Conservation (phyloP, 2,113 vertebrate genomes). For the Sardina pilchardus region DNA sequence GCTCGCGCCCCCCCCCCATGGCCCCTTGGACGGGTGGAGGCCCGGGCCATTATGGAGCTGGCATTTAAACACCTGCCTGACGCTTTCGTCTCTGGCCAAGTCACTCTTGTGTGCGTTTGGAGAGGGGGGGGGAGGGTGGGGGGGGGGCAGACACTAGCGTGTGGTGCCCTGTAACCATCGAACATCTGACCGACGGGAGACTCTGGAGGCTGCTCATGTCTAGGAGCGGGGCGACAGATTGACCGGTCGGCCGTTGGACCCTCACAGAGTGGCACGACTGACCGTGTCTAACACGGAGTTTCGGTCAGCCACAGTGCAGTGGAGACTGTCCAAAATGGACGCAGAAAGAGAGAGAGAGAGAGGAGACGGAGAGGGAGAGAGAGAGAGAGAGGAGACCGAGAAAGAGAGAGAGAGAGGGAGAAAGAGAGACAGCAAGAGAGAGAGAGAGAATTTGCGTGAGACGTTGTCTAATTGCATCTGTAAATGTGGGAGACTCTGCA, state of each 20-base stretch:
- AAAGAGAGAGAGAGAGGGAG: not conserved
- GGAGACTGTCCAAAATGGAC: not conserved
- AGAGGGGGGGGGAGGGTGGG: no score
- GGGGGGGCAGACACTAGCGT: not conserved
- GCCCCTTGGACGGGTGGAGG: not conserved
- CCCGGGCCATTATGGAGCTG: not conserved
- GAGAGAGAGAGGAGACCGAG: no score
- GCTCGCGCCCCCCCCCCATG: not conserved
- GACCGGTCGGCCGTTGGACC: not conserved
- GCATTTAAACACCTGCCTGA: not conserved
- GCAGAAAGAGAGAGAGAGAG: not conserved
- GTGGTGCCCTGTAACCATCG: not conserved
- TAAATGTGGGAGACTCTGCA: not conserved
- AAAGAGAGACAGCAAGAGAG: no score
- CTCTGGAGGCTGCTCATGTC: conserved; percentile 1
- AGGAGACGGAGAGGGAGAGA: not conserved
- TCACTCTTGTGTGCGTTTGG: not conserved
- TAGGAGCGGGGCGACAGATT: not conserved
- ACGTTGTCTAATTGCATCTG: not conserved
- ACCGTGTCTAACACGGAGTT: not conserved
- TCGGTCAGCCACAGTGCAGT: not conserved
- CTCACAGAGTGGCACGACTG: not conserved
- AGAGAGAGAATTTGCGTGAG: not conserved
- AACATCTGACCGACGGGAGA: not conserved
- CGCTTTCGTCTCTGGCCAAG: not conserved